phyloP scores from a whole-genome alignment of 2,113 vertebrate species.

The Xenopus borealis region DNA sequence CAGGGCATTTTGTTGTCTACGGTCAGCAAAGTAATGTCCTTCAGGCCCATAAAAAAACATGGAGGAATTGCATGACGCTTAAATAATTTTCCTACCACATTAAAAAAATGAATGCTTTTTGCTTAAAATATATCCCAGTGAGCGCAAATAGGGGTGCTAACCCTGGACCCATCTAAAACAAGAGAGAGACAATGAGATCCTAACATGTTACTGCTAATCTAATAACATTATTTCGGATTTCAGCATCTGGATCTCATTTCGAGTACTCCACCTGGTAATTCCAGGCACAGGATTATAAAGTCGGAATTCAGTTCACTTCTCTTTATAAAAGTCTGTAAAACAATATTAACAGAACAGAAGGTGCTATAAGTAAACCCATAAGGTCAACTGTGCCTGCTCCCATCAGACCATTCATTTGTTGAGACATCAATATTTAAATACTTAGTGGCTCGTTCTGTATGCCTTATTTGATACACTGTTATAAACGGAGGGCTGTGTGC shows the following conservation, averaged over 20 bases:
- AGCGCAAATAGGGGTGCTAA: too few species aligned
- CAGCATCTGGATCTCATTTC: conserved; percentile 19
- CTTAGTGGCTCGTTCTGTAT: conserved; percentile 3
- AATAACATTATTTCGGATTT: conserved; percentile 16
- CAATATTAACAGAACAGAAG: conserved; percentile 19
- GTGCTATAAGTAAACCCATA: conserved; percentile 7
- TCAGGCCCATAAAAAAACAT: too few species aligned
- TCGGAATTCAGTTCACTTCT: neutral
- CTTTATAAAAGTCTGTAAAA: conserved; percentile 12
- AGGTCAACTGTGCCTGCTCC: conserved; percentile 1
- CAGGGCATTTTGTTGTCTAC: too few species aligned
- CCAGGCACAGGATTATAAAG: conserved; percentile 7
- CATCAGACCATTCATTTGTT: neutral
- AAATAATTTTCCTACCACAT: too few species aligned
- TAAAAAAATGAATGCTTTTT: too few species aligned
- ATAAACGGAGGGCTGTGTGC: neutral
- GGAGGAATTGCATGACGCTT: too few species aligned
- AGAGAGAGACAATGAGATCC: neutral
- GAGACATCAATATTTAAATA: conserved; percentile 7
- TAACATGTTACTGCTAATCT: conserved; percentile 19
- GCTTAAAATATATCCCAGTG: too few species aligned
- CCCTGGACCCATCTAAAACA: too few species aligned
- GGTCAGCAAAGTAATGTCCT: too few species aligned
- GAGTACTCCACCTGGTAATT: conserved; percentile 24
- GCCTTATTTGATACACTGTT: conserved; percentile 15